Evolutionary conservation across 2,797 vertebrate genomes (phyloP), one percentile per base, ranked within the genome.

Genomic region (Podargus strigoides): DNA sequence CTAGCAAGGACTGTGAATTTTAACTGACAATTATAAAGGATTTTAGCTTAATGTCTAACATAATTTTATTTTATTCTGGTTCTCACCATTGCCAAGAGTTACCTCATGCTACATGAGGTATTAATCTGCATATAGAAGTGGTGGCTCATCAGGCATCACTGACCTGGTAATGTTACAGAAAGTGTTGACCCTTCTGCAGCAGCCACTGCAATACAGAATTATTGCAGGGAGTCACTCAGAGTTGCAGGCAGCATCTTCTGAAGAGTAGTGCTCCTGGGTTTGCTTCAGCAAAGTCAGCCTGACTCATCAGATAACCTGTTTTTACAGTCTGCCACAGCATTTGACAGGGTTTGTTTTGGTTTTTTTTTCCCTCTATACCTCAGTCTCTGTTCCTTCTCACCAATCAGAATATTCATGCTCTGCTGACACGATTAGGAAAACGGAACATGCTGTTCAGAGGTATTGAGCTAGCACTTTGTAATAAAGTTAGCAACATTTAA

Each of bases 401-500:
- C 69, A 42, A 14, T 87, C 62, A 67, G 32, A 72, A 52, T 66
- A 77, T 52, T 58, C 13, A 4, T 84, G 72, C 15, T 32, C 47
- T 84, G 75, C 75, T 86, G 73, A 28, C 64, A 36, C 22, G 77
- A 87, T 86, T 49, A 74, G 66, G 74, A 49, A 85, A 74, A 69
- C 22, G 39, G 87, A 80, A 77, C 49, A n/a, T 23, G 36, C 62
- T 76, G 63, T 85, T 69, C 83, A 68, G 69, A 72, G 44, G 12
- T 72, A 95, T 94, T 5, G 83, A 94, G 86, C 20, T 20, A n/a
- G 28, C 22, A n/a, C 60, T 95, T 95, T 36, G 72, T 96, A 0
- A 93, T 59, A 72, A 94, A 92, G 81, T 94, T 94, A 95, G 73
- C 59, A 79, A 84, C 89, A 86, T 82, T 94, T 95, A 93, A 93